Conservation (phyloP, 2,797 vertebrate genomes). For the Sebastes minor region DNA sequence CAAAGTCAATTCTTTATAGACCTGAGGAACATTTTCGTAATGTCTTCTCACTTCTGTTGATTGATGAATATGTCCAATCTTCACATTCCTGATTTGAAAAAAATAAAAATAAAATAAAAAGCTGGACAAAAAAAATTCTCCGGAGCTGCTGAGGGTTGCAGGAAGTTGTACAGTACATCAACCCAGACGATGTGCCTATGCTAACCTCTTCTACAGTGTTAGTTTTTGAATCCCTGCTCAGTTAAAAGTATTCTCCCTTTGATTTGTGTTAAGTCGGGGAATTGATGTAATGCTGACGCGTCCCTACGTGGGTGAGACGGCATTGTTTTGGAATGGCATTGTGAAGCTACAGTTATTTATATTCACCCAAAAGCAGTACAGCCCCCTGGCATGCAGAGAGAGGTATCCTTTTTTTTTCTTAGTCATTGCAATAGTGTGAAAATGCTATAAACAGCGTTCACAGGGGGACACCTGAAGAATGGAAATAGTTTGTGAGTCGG, state of each 20-base stretch:
- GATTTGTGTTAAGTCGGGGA: conserved; percentile 56
- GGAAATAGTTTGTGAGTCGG: conserved; percentile 53
- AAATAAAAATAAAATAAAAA: conserved; percentile 51
- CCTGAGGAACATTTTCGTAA: conserved; percentile 77
- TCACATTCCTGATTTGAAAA: conserved; percentile 74
- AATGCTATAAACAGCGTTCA: conserved; percentile 75
- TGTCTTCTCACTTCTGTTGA: conserved; percentile 55
- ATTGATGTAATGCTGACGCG: conserved; percentile 55
- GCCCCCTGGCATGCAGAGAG: conserved; percentile 83
- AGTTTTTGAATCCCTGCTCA: conserved; percentile 71
- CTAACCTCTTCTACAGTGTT: conserved; percentile 75
- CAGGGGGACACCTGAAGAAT: conserved; percentile 72
- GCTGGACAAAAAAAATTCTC: conserved; percentile 42
- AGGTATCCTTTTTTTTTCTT: conserved; percentile 73
- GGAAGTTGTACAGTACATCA: conserved; percentile 64
- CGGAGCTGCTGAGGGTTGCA: conserved; percentile 67
- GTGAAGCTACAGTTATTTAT: conserved; percentile 79
- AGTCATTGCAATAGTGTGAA: conserved; percentile 79
- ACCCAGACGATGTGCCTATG: conserved; percentile 69
- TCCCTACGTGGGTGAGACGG: conserved; percentile 61
- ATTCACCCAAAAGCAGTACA: conserved; percentile 79
- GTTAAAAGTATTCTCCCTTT: conserved; percentile 60
- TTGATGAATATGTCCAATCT: conserved; percentile 65
- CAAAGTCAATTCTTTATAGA: conserved; percentile 73
- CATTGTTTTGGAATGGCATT: conserved; percentile 73